Evolutionary conservation across 2,888 invertebrate genomes (phyloP).

Genomic region (Notocelia uddmanniana): DNA sequence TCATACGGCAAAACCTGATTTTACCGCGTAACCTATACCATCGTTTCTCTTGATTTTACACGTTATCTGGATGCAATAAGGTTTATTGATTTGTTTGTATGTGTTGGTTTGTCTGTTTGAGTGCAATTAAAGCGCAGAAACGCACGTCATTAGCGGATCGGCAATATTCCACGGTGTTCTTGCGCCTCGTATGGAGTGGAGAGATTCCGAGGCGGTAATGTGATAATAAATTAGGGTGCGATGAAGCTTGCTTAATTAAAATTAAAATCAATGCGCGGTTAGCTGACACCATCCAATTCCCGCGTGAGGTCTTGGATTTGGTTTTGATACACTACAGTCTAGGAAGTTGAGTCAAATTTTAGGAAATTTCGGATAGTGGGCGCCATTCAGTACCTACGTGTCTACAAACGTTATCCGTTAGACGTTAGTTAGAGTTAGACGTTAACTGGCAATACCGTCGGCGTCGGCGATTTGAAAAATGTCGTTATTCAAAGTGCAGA

Average conservation of each 20-base stretch:
- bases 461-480: too few relatives aligned
- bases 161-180: conserved; percentile 85
- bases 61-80: conserved; percentile 50
- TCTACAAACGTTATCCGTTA: too few relatives aligned
- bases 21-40: conserved; percentile 52
- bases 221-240: conserved; percentile 19
- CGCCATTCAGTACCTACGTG: background rate
- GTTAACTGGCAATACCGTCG: too few relatives aligned
- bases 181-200: conserved; percentile 51
- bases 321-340: background rate
- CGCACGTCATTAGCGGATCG: conserved; percentile 82
- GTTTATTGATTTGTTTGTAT: conserved; percentile 46
- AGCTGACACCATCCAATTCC: conserved; percentile 14
- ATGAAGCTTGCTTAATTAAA: conserved; percentile 28
- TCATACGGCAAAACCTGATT: conserved; percentile 67
- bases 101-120: conserved; percentile 70
- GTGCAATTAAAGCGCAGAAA: conserved; percentile 84
- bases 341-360: background rate
- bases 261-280: conserved; percentile 14
- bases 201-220: conserved; percentile 38
- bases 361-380: background rate
- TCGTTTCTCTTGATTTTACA: conserved; percentile 40
- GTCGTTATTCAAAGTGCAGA: too few relatives aligned
- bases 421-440: too few relatives aligned
- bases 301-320: background rate